phyloP scores from a whole-genome alignment of 2,888 invertebrate species.

The Desoria tigrina region DNA sequence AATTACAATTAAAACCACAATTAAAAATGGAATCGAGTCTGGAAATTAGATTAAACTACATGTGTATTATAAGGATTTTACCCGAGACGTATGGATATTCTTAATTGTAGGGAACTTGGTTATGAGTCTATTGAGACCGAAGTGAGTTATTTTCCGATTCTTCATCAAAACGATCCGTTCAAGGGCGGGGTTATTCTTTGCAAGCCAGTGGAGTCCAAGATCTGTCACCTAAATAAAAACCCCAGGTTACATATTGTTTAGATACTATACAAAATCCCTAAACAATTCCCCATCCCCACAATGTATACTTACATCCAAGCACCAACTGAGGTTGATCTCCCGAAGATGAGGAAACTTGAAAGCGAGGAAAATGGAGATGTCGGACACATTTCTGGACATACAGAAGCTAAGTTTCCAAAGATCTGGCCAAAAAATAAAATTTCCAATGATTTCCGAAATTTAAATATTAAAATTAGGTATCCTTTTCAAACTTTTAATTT shows the following conservation, averaged over 20 bases:
- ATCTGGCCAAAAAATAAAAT: slow-evolving; percentile 9
- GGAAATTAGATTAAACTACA: not conserved
- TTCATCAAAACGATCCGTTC: slow-evolving; percentile 14
- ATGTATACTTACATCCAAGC: not conserved
- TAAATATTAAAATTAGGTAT: too few relatives aligned
- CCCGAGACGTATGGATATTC: slow-evolving; percentile 18
- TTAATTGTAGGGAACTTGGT: not conserved
- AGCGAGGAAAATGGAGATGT: not conserved
- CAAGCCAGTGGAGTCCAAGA: not conserved
- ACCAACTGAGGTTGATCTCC: slow-evolving; percentile 12
- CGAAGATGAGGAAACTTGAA: slow-evolving; percentile 10
- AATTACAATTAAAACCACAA: too few relatives aligned
- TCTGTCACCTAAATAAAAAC: not conserved
- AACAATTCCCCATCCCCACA: not conserved
- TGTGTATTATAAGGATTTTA: not conserved
- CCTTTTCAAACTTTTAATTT: not conserved
- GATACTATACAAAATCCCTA: not conserved
- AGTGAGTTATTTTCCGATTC: slow-evolving; percentile 17
- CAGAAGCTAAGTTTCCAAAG: not conserved
- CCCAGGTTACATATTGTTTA: not conserved
- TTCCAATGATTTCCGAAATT: not conserved
- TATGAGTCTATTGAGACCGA: not conserved
- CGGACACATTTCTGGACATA: not conserved
- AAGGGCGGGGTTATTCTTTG: slow-evolving; percentile 12
- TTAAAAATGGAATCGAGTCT: not conserved